phyloP scores from a whole-genome alignment of 2,888 invertebrate species.

The Cerastoderma edule region DNA sequence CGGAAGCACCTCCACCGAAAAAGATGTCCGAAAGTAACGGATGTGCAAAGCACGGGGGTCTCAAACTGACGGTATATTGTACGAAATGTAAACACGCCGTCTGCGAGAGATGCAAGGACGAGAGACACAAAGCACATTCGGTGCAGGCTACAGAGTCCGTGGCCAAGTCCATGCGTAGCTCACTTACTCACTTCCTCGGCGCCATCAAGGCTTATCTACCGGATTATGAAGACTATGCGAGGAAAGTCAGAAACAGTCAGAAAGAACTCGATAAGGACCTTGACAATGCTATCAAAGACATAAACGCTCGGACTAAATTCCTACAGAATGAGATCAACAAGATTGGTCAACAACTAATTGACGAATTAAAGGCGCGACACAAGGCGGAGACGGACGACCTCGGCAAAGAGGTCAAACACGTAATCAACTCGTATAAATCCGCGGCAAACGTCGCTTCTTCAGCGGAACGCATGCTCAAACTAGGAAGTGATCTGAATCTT shows the following conservation, averaged over 20 bases:
- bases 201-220: constrained; percentile 69
- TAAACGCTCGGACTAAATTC: constrained; percentile 56
- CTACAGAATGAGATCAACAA: constrained; percentile 66
- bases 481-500: constrained; percentile 62
- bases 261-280: constrained; percentile 61
- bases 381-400: constrained; percentile 58
- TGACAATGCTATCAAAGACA: constrained; percentile 60
- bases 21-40: constrained; percentile 39
- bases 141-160: constrained; percentile 60
- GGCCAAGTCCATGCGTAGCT: constrained; percentile 57
- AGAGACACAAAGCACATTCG: constrained; percentile 62
- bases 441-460: constrained; percentile 60
- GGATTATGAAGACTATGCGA: constrained; percentile 60
- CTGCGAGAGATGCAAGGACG: constrained; percentile 57
- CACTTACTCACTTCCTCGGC: constrained; percentile 62
- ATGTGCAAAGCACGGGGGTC: constrained; percentile 42
- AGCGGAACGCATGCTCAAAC: constrained; percentile 63
- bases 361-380: constrained; percentile 60
- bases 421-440: constrained; percentile 55
- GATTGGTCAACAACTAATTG: constrained; percentile 57
- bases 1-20: constrained; percentile 8
- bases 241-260: constrained; percentile 56
- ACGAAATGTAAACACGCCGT: constrained; percentile 51
- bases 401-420: constrained; percentile 53
- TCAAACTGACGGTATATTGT: constrained; percentile 46